phyloP scores from a whole-genome alignment of 2,888 invertebrate species.

The Scaptodrosophila latifasciaeformis region DNA sequence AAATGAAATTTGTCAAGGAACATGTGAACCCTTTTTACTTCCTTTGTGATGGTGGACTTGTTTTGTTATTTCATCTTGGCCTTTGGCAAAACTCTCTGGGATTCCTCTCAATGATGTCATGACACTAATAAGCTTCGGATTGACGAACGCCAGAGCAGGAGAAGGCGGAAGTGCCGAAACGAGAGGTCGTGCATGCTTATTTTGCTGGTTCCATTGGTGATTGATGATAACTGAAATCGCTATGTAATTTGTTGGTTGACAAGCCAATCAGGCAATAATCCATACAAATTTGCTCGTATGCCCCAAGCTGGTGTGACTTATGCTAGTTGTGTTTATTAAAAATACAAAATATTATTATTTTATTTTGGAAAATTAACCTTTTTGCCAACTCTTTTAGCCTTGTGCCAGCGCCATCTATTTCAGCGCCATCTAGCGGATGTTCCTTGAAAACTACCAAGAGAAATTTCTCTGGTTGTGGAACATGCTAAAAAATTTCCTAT shows the following conservation, averaged over 20 bases:
- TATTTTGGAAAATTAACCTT: no score
- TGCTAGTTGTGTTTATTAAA: no score
- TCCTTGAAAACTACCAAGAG: no score
- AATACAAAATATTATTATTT: no score
- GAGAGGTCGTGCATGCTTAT: conserved; percentile 2
- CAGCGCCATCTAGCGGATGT: no score
- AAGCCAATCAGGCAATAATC: conserved; percentile 44
- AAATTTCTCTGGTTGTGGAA: no score
- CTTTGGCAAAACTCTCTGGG: conserved; percentile 20
- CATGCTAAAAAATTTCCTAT: no score
- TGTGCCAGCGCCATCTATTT: no score
- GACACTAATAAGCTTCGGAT: conserved; percentile 23
- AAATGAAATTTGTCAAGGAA: conserved; percentile 8
- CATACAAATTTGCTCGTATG: no score
- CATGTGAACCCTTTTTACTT: conserved; percentile 14
- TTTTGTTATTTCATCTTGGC: not conserved
- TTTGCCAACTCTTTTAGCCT: no score
- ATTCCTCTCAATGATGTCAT: conserved; percentile 37
- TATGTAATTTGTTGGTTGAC: conserved; percentile 22
- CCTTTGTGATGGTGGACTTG: conserved; percentile 38
- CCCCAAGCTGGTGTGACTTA: no score
- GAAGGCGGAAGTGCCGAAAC: not conserved
- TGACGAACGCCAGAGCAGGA: conserved; percentile 5
- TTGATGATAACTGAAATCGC: conserved; percentile 24
- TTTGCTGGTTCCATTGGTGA: conserved; percentile 14